Conservation (phyloP, 1,140 invertebrate genomes). For the Danaus melanippus region DNA sequence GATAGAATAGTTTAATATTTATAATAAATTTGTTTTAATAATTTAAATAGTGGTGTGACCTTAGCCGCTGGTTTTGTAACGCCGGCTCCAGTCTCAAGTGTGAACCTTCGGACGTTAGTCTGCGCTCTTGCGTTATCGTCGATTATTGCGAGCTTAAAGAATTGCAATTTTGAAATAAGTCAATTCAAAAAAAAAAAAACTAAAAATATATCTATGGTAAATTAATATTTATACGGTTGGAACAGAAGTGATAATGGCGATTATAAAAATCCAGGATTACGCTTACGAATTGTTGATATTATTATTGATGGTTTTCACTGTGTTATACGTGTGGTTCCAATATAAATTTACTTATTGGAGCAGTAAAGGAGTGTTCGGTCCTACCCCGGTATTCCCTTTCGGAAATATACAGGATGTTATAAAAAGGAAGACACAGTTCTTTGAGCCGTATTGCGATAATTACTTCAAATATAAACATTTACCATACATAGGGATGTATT, state of each 20-base stretch:
- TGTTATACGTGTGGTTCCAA: conserved; percentile 54
- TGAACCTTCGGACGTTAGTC: conserved; percentile 14
- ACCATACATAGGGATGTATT: conserved; percentile 61
- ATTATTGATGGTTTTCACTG: conserved; percentile 20
- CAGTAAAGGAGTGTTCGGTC: conserved; percentile 47
- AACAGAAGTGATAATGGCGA: conserved; percentile 16
- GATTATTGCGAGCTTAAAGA: conserved; percentile 11
- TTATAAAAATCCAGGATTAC: conserved; percentile 21
- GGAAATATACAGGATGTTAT: conserved; percentile 68
- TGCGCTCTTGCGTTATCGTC: conserved; percentile 3
- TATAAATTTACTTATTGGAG: conserved; percentile 62
- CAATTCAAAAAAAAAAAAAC: not conserved
- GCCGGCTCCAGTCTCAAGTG: conserved; percentile 9
- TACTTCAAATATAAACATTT: conserved; percentile 54
- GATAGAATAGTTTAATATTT: too few relatives aligned
- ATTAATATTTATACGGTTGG: conserved; percentile 6
- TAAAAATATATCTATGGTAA: not conserved
- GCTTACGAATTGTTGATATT: conserved; percentile 24
- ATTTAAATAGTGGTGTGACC: conserved; percentile 19
- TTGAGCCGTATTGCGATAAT: conserved; percentile 51
- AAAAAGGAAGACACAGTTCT: conserved; percentile 48
- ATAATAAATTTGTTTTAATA: conserved; percentile 7
- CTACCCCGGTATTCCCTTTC: conserved; percentile 56
- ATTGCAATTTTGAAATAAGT: too few relatives aligned
- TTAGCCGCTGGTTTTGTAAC: conserved; percentile 25